phyloP scores from a whole-genome alignment of 2,888 invertebrate species.

The Apamea anceps region DNA sequence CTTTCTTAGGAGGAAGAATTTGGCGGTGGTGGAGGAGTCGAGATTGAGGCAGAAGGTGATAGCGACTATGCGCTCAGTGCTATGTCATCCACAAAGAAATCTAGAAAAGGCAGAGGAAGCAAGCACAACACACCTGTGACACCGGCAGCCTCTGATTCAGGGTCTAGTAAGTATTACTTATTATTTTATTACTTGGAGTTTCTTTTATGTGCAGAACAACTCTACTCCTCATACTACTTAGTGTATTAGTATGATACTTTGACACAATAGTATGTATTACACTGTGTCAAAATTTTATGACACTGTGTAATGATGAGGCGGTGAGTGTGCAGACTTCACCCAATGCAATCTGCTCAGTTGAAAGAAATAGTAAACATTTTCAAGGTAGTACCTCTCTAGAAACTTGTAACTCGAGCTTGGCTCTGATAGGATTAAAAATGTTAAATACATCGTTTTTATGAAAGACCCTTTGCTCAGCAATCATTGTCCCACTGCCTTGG shows the following conservation, averaged over 20 bases:
- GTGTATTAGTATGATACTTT: not conserved
- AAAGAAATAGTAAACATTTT: not conserved
- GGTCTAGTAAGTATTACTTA: slow-evolving; percentile 78
- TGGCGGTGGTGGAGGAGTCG: slow-evolving; percentile 84
- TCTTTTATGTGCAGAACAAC: not conserved
- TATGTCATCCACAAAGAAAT: slow-evolving; percentile 92
- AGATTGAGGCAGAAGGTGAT: slow-evolving; percentile 92
- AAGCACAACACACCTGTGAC: slow-evolving; percentile 87
- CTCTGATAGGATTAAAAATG: not conserved
- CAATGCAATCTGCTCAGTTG: not conserved
- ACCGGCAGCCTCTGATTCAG: slow-evolving; percentile 84
- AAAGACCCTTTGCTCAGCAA: no score
- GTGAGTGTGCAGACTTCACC: no score
- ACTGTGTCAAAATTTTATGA: not conserved
- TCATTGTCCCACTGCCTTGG: not conserved
- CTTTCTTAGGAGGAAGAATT: slow-evolving; percentile 94
- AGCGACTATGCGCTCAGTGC: slow-evolving; percentile 93
- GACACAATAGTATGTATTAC: no score
- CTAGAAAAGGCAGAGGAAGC: slow-evolving; percentile 90
- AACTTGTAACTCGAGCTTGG: not conserved
- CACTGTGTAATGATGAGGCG: not conserved
- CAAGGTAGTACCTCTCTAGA: not conserved
- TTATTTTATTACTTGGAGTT: not conserved
- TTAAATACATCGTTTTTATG: no score
- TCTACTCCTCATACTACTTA: not conserved